Percentiles rank a stretch among this genome's conserved stretches.
Evolutionary conservation across 2,113 vertebrate genomes (phyloP).

Genomic region (Tupaia chinensis): DNA sequence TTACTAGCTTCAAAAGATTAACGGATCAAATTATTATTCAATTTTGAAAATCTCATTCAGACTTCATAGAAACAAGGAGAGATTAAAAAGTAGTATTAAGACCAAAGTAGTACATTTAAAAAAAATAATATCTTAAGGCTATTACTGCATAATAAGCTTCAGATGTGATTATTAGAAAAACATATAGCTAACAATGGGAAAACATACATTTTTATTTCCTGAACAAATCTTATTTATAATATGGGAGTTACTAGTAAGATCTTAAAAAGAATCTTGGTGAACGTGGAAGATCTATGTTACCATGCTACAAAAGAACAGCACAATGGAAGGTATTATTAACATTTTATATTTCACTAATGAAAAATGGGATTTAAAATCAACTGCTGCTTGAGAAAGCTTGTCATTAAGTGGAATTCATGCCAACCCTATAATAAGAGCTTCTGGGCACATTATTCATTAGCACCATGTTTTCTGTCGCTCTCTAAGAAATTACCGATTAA

Average conservation of each 20-base stretch:
- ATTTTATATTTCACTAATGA: constrained; percentile 78
- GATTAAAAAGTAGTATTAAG: constrained; percentile 95
- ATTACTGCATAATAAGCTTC: constrained; percentile 93
- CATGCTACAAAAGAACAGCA: constrained; percentile 54
- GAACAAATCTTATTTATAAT: constrained; percentile 86
- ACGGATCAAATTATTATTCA: constrained; percentile 99
- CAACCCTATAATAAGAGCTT: constrained; percentile 76
- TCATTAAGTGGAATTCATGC: constrained; percentile 81
- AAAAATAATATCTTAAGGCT: constrained; percentile 91
- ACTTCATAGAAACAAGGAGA: constrained; percentile 97
- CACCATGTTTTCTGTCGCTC: constrained; percentile 62
- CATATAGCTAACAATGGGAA: constrained; percentile 89
- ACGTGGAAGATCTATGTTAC: constrained; percentile 57
- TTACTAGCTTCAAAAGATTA: constrained; percentile 98
- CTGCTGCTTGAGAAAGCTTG: constrained; percentile 73
- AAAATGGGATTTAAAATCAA: constrained; percentile 84
- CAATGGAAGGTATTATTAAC: constrained; percentile 80
- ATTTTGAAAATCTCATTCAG: constrained; percentile 99
- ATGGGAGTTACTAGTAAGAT: constrained; percentile 75
- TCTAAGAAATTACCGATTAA: constrained; percentile 75
- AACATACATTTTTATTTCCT: constrained; percentile 88
- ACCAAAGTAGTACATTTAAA: constrained; percentile 95
- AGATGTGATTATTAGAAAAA: constrained; percentile 95
- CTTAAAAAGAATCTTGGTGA: constrained; percentile 74
- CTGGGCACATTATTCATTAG: constrained; percentile 73